These are phyloP conservation scores for Mastigias papua DNA, from an alignment of 30 jellyfish, hydroid and myxozoan species.

Conservation along the genomic window DNA sequence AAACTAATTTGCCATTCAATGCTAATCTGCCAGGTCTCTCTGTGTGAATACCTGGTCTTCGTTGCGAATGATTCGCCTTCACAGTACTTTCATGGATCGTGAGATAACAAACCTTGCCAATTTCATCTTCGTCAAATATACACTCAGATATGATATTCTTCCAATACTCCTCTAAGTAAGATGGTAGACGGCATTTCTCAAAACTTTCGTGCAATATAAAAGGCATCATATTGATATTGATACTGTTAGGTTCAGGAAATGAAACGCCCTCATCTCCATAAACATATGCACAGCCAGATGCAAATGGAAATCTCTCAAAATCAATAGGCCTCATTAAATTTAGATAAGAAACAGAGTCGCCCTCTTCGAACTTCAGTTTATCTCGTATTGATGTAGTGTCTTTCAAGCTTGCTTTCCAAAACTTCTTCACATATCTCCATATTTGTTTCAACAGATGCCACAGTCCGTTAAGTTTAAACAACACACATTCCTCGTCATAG, in stretches of 20 bases:
- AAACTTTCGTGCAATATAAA: conserved; percentile 39
- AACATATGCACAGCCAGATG: neutral
- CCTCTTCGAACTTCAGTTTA: neutral
- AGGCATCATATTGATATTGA: conserved; percentile 87
- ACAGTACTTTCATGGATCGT: conserved; percentile 83
- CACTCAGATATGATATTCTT: neutral
- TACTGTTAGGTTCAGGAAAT: conserved; percentile 66
- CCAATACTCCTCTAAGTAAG: conserved; percentile 30
- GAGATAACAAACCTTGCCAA: conserved; percentile 68
- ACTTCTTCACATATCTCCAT: conserved; percentile 47
- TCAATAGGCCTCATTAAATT: conserved; percentile 6
- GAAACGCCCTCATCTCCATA: neutral
- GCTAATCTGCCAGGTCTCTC: conserved; percentile 75
- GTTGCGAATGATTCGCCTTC: conserved; percentile 45
- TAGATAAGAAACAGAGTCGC: conserved; percentile 6
- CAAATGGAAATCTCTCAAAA: conserved; percentile 3
- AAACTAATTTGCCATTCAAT: neutral
- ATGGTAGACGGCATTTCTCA: conserved; percentile 52
- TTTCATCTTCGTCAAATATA: neutral
- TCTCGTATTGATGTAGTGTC: neutral
- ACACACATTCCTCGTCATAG: conserved; percentile 53
- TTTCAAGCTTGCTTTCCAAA: conserved; percentile 42
- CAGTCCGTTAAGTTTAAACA: conserved; percentile 54
- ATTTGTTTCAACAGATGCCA: conserved; percentile 60
- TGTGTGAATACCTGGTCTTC: conserved; percentile 88